Conservation (phyloP, 2,888 invertebrate genomes). For the Lucinisca nassula region DNA sequence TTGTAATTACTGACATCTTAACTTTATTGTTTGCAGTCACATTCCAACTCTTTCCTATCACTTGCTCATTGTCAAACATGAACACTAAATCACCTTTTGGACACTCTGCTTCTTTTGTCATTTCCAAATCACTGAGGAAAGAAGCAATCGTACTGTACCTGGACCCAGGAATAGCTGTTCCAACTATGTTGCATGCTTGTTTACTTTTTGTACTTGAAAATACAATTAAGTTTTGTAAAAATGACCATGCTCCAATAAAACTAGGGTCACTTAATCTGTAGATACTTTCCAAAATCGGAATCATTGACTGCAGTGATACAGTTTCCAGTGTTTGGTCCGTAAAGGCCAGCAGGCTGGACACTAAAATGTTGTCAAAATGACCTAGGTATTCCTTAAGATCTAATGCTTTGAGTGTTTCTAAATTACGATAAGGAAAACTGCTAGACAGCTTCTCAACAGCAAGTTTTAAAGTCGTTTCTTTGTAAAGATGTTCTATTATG, state of each 20-base stretch:
- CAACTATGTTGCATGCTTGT: conserved; percentile 20
- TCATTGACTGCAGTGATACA: neutral
- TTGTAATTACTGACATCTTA: conserved; percentile 45
- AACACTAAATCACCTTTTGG: conserved; percentile 38
- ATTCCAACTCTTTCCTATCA: conserved; percentile 39
- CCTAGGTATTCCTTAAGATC: neutral
- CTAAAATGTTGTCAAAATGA: neutral
- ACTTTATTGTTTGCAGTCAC: conserved; percentile 27
- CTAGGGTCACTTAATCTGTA: conserved; percentile 3
- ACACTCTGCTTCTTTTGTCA: neutral
- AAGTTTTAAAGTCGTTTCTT: neutral
- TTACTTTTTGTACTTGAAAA: conserved; percentile 10
- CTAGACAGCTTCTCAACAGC: neutral
- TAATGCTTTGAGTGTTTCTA: neutral
- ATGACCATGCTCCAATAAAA: conserved; percentile 23
- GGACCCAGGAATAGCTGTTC: conserved; percentile 13
- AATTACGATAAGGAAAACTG: neutral
- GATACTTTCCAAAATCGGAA: neutral
- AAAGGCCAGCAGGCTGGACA: neutral
- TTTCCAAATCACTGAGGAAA: neutral
- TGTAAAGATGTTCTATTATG: neutral
- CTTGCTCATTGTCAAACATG: conserved; percentile 51
- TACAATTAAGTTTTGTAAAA: neutral
- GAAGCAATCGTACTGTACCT: neutral
- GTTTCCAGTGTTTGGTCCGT: neutral